Base-by-base conservation (phyloP, 2,797 vertebrate species). In the Liasis olivaceus region DNA sequence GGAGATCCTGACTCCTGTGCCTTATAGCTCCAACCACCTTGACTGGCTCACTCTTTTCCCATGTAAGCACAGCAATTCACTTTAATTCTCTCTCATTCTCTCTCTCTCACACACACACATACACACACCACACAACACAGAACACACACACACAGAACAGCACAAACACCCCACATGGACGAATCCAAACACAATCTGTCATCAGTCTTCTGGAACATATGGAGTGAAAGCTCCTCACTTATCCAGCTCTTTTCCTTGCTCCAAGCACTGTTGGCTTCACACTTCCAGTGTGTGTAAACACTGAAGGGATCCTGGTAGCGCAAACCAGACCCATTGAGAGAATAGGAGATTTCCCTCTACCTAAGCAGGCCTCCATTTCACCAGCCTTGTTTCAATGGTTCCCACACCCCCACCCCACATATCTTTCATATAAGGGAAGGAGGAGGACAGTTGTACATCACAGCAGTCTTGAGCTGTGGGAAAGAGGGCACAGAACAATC, bases 141-240 rank as follows among this genome's bases (percentile, higher is more conserved):
- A 54, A 85, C 54, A 47, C 54, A 85, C 36, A 51, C 47, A 59
- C 12, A 72, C 42, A 60, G 17, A 87, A 51, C 60, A 91, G n/a
- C 47, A 31, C n/a, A 88, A 93, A 84, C 89, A 93, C 86, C 66
- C 69, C 92, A 91, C 85, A 84, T 84, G 89, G 89, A 36, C 66
- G 69, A 93, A 93, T 89, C 89, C 92, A 91, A 93, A 93, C 89
- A 93, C 92, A 93, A 93, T 91, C 92, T 93, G 92, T 93, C 66
- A 91, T 91, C 92, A 85, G 92, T 69, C 86, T 84, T 77, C 85
- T 93, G 92, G 86, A 93, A 88, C 92, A 91, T 93, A 93, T 88
- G 92, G 89, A 91, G 89, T 66, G 66, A 90, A 87, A 93, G 60
- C 69, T 64, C 51, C 24, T 58, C 84, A 59, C 85, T 91, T 72